These are phyloP conservation scores for Heliconius eleuchia DNA, from an alignment of 1,140 invertebrate genomes.

Conservation along the genomic window DNA sequence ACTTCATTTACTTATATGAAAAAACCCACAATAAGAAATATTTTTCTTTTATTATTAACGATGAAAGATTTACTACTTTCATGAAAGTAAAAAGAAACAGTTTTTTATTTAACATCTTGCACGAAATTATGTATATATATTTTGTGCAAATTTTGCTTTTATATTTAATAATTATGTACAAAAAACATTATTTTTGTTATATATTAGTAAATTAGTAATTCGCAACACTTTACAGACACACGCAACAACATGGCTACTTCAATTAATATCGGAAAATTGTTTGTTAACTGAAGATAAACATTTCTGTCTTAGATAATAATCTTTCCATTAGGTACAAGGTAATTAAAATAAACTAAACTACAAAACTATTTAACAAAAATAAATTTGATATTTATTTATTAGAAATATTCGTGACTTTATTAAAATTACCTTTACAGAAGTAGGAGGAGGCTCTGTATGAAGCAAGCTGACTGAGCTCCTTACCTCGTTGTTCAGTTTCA, in stretches of 20 bases:
- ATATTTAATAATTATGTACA: too few relatives aligned
- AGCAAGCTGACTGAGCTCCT: constrained; percentile 58
- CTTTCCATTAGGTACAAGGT: neutral
- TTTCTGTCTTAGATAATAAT: neutral
- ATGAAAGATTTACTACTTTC: too few relatives aligned
- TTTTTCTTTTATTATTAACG: too few relatives aligned
- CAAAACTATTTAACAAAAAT: constrained; percentile 3
- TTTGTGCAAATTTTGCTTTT: too few relatives aligned
- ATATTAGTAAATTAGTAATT: constrained; percentile 2
- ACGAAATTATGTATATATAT: too few relatives aligned
- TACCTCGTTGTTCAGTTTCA: constrained; percentile 73
- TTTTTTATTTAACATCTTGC: too few relatives aligned
- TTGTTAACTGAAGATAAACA: neutral
- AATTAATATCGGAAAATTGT: neutral
- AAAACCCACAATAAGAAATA: too few relatives aligned
- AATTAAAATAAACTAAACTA: constrained; percentile 14
- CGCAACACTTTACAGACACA: neutral
- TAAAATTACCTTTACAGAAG: constrained; percentile 65
- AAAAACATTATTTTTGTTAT: too few relatives aligned
- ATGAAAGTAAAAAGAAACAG: too few relatives aligned
- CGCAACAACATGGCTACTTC: constrained; percentile 8
- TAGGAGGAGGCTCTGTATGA: constrained; percentile 57
- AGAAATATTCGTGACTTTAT: constrained; percentile 23
- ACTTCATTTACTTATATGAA: too few relatives aligned
- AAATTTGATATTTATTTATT: neutral